Percentiles rank a stretch among this genome's conserved stretches.
Evolutionary conservation across 2,888 invertebrate genomes (phyloP).

Genomic region (Epistrophe eligans): DNA sequence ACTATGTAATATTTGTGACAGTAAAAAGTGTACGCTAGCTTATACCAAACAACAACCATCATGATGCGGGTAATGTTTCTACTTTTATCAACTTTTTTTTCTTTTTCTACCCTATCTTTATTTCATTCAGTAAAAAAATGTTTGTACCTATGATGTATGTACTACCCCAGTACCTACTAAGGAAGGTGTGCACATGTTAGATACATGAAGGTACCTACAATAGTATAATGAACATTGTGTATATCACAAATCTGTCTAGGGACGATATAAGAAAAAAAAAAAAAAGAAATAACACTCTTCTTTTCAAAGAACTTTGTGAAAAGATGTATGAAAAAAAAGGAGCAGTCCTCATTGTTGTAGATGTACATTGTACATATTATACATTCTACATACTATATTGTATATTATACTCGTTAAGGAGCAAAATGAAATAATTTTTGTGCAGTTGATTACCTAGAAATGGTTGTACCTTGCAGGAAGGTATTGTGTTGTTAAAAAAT

Average conservation of each 20-base stretch:
- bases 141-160: not conserved
- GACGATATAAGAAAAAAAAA: not conserved
- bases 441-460: slow-evolving; percentile 55
- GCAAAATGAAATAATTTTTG: slow-evolving; percentile 46
- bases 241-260: slow-evolving; percentile 34
- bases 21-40: slow-evolving; percentile 29
- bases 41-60: slow-evolving; percentile 32
- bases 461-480: slow-evolving; percentile 22
- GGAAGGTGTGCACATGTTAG: slow-evolving; percentile 33
- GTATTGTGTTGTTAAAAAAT: slow-evolving; percentile 27
- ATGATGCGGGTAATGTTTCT: slow-evolving; percentile 36
- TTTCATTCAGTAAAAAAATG: slow-evolving; percentile 35
- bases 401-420: slow-evolving; percentile 9
- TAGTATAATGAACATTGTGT: slow-evolving; percentile 27
- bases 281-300: slow-evolving; percentile 2
- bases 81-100: slow-evolving; percentile 22
- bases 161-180: too few relatives aligned
- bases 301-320: slow-evolving; percentile 28
- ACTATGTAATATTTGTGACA: slow-evolving; percentile 40
- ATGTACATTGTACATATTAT: too few relatives aligned
- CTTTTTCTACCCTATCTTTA: slow-evolving; percentile 11
- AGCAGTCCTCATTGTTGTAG: slow-evolving; percentile 33
- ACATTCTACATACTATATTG: too few relatives aligned
- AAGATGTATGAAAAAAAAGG: slow-evolving; percentile 27
- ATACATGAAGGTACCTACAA: slow-evolving; percentile 19